Evolutionary conservation across 2,113 vertebrate species (phyloP), one percentile per base, ranked within the genome.

Genomic region (Pachyramphus minor): DNA sequence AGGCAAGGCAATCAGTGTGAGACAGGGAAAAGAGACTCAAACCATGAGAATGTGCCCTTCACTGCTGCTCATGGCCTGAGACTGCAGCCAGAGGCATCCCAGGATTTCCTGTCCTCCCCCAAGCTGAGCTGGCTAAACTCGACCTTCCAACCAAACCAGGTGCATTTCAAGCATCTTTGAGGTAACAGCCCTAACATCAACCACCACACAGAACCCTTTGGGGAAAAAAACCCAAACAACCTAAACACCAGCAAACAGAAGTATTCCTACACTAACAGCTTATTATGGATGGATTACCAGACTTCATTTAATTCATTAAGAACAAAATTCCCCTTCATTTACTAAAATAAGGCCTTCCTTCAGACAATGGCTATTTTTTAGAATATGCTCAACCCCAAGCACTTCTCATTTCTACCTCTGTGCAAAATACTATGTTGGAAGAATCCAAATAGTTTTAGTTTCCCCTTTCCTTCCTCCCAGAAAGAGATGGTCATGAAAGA

Each of bases 141-240:
- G 35, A 31, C 50, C 33, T 84, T 37, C 13, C 30, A 77, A 41
- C 28, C 30, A 30, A 68, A 71, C 47, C 42, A 30, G 2, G 3
- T 10, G 20, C 28, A 15, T 41, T 50, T 52, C 8, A 72, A 49
- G 21, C 41, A 78, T 8, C 52, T 21, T 52, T 74, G 11, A n/a
- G 64, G 44, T 35, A 30, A 44, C 0, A 10, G 0, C 1, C 33
- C 25, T 6, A 37, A 31, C 21, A 74, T 14, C 47, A 55, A 27
- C 25, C 31, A 35, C 5, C 24, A 25, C n/a, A 24, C 1, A 19
- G 2, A 59, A 33, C 18, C 71, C 12, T 69, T 12, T 42, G 6
- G 15, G 14, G 47, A 33, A 58, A 33, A 55, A 37, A 23, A 0
- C 14, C 30, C 16, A 28, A 50, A 23, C 7, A 66, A 56, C 25